These are phyloP conservation scores for Synanthedon formicaeformis DNA, from an alignment of 2,888 invertebrate species.

Conservation along the genomic window DNA sequence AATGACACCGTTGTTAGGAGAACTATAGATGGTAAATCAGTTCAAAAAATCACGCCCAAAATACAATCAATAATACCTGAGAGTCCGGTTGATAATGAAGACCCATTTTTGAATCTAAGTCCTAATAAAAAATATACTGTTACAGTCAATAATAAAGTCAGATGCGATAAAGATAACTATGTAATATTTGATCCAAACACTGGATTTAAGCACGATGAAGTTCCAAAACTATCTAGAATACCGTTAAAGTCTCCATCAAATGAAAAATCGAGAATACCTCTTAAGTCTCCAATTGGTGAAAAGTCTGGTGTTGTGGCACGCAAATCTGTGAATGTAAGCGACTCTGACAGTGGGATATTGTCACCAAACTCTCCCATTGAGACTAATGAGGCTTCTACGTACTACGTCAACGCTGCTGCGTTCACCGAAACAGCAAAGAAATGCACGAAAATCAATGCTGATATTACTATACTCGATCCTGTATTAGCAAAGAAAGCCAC, in stretches of 20 bases:
- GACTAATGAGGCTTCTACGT: constrained; percentile 41
- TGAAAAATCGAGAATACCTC: constrained; percentile 45
- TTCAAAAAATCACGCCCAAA: constrained; percentile 61
- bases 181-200: constrained; percentile 63
- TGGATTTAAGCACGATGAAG: constrained; percentile 50
- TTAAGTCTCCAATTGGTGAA: constrained; percentile 46
- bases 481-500: constrained; percentile 55
- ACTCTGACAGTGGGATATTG: constrained; percentile 74
- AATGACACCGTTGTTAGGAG: constrained; percentile 57
- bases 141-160: constrained; percentile 61
- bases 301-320: constrained; percentile 26
- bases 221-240: constrained; percentile 29
- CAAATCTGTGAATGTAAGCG: constrained; percentile 65
- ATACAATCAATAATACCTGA: constrained; percentile 66
- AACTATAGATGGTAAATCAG: constrained; percentile 56
- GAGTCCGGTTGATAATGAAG: constrained; percentile 61
- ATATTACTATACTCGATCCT: constrained; percentile 55
- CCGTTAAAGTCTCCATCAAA: constrained; percentile 36
- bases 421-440: constrained; percentile 49
- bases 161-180: constrained; percentile 67
- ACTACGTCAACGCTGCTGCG: constrained; percentile 53
- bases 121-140: constrained; percentile 68
- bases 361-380: constrained; percentile 74
- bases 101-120: constrained; percentile 58
- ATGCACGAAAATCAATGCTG: constrained; percentile 32